Conservation (phyloP, 1,140 invertebrate species). For the Cherax quadricarinatus region DNA sequence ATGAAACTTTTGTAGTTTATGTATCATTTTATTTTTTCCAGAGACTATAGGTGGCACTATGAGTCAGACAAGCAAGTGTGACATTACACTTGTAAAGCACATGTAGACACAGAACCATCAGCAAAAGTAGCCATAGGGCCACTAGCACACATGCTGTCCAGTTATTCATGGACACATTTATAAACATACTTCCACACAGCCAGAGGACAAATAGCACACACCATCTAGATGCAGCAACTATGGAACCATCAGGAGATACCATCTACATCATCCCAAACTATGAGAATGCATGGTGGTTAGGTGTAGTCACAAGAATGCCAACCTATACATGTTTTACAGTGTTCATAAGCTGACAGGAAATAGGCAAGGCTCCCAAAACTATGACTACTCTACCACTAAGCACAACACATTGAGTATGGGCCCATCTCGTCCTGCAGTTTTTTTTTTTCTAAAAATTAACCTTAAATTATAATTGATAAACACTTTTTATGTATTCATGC, state of each 20-base stretch:
- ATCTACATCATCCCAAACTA: conserved; percentile 33
- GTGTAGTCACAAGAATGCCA: background rate
- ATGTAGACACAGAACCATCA: conserved; percentile 62
- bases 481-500: background rate
- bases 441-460: conserved; percentile 4
- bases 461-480: conserved; percentile 1
- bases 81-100: conserved; percentile 51
- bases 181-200: conserved; percentile 44
- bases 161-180: conserved; percentile 11
- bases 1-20: no score
- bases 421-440: conserved; percentile 11
- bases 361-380: conserved; percentile 26
- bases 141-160: conserved; percentile 44
- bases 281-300: background rate
- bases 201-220: conserved; percentile 27
- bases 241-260: conserved; percentile 16
- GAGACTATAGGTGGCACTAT: conserved; percentile 16
- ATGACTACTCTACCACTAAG: conserved; percentile 45
- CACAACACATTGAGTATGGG: conserved; percentile 26
- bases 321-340: conserved; percentile 2
- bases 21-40: no score
- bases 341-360: conserved; percentile 41
- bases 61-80: conserved; percentile 25
- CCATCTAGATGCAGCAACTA: conserved; percentile 42
- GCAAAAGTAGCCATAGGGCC: conserved; percentile 44